A percentile compares a stretch with the other conserved stretches of the same genome.
These are phyloP conservation scores for Meriones unguiculatus DNA, from an alignment of 2,113 vertebrate genomes.

Conservation along the genomic window DNA sequence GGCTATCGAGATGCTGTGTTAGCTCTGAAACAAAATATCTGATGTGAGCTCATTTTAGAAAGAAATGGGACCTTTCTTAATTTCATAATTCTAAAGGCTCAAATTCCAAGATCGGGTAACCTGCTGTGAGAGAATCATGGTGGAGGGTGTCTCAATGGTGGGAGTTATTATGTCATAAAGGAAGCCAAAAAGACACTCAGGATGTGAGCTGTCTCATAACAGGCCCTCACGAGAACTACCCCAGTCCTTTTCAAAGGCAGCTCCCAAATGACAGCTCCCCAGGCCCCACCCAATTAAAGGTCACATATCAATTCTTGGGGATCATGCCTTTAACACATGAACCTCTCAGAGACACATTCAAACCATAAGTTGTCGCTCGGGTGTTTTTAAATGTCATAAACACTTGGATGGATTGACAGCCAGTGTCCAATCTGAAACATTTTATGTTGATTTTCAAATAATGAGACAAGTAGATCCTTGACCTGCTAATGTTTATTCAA, in stretches of 20 bases:
- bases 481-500: constrained; percentile 91
- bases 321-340: neutral
- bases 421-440: neutral
- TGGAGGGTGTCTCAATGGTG: neutral
- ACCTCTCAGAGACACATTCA: neutral
- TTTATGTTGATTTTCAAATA: constrained; percentile 7
- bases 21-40: neutral
- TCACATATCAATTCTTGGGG: neutral
- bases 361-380: neutral
- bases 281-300: neutral
- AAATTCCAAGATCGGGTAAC: neutral
- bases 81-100: neutral
- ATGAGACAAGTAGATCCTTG: constrained; percentile 78
- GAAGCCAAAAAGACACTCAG: neutral
- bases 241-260: neutral
- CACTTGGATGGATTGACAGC: neutral
- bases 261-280: no score
- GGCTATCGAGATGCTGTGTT: neutral
- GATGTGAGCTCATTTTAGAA: neutral
- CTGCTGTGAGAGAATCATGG: neutral
- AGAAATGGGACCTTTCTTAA: neutral
- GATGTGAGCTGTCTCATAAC: no score
- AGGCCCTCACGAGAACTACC: neutral
- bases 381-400: neutral
- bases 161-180: neutral